Conservation (phyloP, 2,113 vertebrate species). For the Syngnathus scovelli region DNA sequence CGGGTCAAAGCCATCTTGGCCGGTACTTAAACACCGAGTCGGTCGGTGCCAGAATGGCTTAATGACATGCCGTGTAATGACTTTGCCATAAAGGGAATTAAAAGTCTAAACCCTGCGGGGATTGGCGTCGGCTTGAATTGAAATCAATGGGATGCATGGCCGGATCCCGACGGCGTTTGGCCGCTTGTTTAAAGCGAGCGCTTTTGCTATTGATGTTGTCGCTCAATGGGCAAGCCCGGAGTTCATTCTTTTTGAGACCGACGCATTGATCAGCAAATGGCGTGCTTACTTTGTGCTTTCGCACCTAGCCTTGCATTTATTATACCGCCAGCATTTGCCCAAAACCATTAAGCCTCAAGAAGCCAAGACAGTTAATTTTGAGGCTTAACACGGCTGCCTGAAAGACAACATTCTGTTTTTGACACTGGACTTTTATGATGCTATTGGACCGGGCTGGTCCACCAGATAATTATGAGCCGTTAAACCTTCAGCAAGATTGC, state of each 20-base stretch:
- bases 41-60: slow-evolving; percentile 61
- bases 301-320: slow-evolving; percentile 24
- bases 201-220: slow-evolving; percentile 58
- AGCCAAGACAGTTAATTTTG: not conserved
- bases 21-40: slow-evolving; percentile 55
- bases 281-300: slow-evolving; percentile 62
- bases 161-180: slow-evolving; percentile 61
- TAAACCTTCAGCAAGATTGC: too few relatives aligned
- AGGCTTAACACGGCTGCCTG: not conserved
- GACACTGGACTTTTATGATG: not conserved
- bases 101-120: slow-evolving; percentile 66
- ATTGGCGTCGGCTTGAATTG: slow-evolving; percentile 50
- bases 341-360: not conserved
- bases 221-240: slow-evolving; percentile 50
- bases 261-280: slow-evolving; percentile 56
- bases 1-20: slow-evolving; percentile 35
- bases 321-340: not conserved
- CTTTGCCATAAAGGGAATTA: slow-evolving; percentile 65
- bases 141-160: slow-evolving; percentile 64
- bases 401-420: not conserved
- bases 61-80: slow-evolving; percentile 74
- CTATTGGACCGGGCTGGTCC: too few relatives aligned
- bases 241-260: slow-evolving; percentile 57
- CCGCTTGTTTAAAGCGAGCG: slow-evolving; percentile 53
- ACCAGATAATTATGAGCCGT: too few relatives aligned